Base-by-base conservation (phyloP, 2,113 vertebrate species). In the Panthera tigris region DNA sequence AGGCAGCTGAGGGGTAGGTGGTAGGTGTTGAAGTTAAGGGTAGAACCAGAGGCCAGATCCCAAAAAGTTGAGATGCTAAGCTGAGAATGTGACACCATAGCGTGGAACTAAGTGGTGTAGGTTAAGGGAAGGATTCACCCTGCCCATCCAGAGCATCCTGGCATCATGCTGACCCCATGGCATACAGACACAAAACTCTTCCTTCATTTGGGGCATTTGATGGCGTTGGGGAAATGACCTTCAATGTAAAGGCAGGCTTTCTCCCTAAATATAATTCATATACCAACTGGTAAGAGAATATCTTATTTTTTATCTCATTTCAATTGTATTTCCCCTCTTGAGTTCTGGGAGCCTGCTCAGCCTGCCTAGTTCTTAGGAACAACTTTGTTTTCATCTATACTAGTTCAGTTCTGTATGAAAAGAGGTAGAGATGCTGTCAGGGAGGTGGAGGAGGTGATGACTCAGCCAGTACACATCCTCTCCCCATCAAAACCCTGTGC, bases 311-410 rank as follows among this genome's bases (percentile, higher is more conserved):
- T 27, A 57, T 68, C 48, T 84, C 12, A 31, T 91, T 81, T 85
- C 19, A 45, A 2, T 88, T 57, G 2, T 66, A 15, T 85, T 87
- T 95, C 9, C 50, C 7, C 73, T 36, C 52, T 23, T 92, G 66
- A 87, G 39, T 68, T 89, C 86, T 84, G 36, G 55, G 89, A 61
- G 14, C 14, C 69, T 61, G 69, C 29, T 63, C 71, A 88, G 79
- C 4, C 50, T 78, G 33, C 23, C 69, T 85, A 7, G 41, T 55
- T 91, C 92, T 91, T 73, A 27, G 19, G 79, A 82, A 31, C 41
- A 91, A 31, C 78, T 93, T 92, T 66, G 6, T 45, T 82, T 93
- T 92, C 92, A 78, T 97, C 90, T 84, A 66, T 29, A 48, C 4
- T 50, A 19, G 15, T 78, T 93, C 80, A 27, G 45, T 3, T 84